A percentile compares a stretch with the other conserved stretches of the same genome.
These are phyloP conservation scores for Gnatocerus cornutus DNA, from an alignment of 2,888 invertebrate species.

Conservation along the genomic window DNA sequence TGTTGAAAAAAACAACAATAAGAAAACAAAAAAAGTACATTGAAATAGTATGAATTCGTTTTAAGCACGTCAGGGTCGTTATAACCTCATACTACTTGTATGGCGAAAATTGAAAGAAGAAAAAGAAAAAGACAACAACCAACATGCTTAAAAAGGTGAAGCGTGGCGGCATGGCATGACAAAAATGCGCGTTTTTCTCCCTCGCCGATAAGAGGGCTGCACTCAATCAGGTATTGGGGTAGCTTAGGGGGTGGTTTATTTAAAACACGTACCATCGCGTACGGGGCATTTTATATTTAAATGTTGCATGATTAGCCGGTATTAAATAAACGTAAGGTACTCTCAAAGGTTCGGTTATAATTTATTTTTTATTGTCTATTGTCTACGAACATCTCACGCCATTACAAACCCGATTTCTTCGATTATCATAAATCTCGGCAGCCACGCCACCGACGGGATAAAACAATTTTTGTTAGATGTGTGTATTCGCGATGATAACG, in stretches of 20 bases:
- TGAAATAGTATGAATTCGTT: slow-evolving; percentile 52
- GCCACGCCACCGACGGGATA: slow-evolving; percentile 32
- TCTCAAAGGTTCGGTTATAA: slow-evolving; percentile 71
- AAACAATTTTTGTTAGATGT: slow-evolving; percentile 22
- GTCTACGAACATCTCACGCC: slow-evolving; percentile 70
- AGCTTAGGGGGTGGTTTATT: slow-evolving; percentile 59
- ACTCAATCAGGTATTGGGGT: slow-evolving; percentile 55
- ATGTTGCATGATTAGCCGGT: slow-evolving; percentile 72
- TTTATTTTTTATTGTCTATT: slow-evolving; percentile 71
- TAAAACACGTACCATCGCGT: slow-evolving; percentile 69
- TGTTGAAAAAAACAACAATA: slow-evolving; percentile 66
- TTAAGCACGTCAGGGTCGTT: slow-evolving; percentile 64
- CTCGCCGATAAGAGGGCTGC: slow-evolving; percentile 48
- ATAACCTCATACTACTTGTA: slow-evolving; percentile 52
- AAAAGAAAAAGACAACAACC: slow-evolving; percentile 52
- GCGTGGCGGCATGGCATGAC: slow-evolving; percentile 39
- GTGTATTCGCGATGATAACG: slow-evolving; percentile 54
- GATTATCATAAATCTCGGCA: slow-evolving; percentile 64
- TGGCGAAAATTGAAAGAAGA: slow-evolving; percentile 10
- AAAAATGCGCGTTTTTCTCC: slow-evolving; percentile 44
- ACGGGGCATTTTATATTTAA: slow-evolving; percentile 72
- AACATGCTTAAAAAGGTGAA: slow-evolving; percentile 59
- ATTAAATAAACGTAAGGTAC: slow-evolving; percentile 72
- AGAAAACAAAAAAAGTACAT: slow-evolving; percentile 52
- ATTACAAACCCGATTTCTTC: slow-evolving; percentile 67